Evolutionary conservation across 2,888 invertebrate genomes (phyloP).

Genomic region (Empis livida): DNA sequence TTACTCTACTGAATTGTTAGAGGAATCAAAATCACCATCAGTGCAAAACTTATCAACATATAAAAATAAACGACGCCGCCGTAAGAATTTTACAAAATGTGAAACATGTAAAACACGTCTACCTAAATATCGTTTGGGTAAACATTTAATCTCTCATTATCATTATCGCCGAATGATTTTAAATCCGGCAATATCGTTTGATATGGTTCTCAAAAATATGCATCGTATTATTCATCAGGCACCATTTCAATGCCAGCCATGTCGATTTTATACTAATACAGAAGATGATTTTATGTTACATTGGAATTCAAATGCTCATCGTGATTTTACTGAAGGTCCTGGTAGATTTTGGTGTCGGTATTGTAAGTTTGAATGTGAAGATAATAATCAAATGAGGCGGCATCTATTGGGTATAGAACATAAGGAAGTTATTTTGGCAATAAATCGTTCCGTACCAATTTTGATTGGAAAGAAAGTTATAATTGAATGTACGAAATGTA

Average conservation of each 20-base stretch:
- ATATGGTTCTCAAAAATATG: constrained; percentile 63
- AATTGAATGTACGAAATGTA: constrained; percentile 53
- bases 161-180: constrained; percentile 62
- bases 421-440: constrained; percentile 56
- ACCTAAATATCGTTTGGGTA: constrained; percentile 56
- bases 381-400: constrained; percentile 50
- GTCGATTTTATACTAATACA: constrained; percentile 74
- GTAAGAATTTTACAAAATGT: constrained; percentile 49
- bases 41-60: background rate
- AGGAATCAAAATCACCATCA: constrained; percentile 7
- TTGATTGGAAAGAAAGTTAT: constrained; percentile 54
- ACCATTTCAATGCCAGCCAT: constrained; percentile 74
- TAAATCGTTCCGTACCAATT: constrained; percentile 70
- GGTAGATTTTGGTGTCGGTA: constrained; percentile 61
- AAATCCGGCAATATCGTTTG: constrained; percentile 42
- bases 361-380: constrained; percentile 55
- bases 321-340: constrained; percentile 33
- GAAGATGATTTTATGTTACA: constrained; percentile 55
- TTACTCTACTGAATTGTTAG: constrained; percentile 20
- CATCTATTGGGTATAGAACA: constrained; percentile 56
- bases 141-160: constrained; percentile 75
- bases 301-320: constrained; percentile 55
- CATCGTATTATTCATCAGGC: constrained; percentile 64
- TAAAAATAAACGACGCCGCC: constrained; percentile 41
- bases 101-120: constrained; percentile 60